Base-by-base conservation (phyloP, 2,888 invertebrate species). In the Torymus auratus region DNA sequence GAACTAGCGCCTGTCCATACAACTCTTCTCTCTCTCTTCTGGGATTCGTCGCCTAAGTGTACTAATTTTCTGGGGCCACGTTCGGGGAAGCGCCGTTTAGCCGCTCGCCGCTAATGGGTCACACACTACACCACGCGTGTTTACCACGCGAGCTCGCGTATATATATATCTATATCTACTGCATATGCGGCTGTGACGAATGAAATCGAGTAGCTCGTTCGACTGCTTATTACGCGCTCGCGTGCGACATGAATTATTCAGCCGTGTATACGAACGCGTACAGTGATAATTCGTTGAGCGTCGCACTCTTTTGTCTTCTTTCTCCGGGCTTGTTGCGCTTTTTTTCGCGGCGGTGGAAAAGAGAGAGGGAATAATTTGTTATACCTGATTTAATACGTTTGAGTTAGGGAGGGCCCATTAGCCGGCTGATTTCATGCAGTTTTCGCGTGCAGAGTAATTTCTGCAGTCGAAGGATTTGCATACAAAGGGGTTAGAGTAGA, bases 41-140 rank as follows among this genome's bases (percentile, higher is more conserved):
- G 56, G 28, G 55, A 53, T 62, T 28, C 17, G n/a, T 17, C 17
- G 12, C 17, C 23, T 74, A 75, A 80, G 55, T 72, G 67, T 72
- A 71, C 75, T 80, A 76, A 80, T 80, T 71, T 28, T 61, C 75
- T 75, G 7, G 15, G 41, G 4, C 20, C 14, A 4, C 12, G 58
- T 80, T 80, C 75, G 67, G 15, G 17, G 71, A 80, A 76, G 65
- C 50, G 60, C 13, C 67, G 15, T 68, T 80, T 80, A 71, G 75
- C 67, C 55, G 41, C 11, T 28, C 50, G 41, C 12, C 55, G 75
- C 68, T 80, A 75, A 80, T 41, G 15, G 28, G 12, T 61, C 41
- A 60, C 53, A n/a, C 60, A 71, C 53, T 78, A 41, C 41, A 7
- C 41, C 5, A 41, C 41, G 2, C 7, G 52, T 50, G 50, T 71